Evolutionary conservation across 2,113 vertebrate genomes (phyloP).

Genomic region (Sprattus sprattus): DNA sequence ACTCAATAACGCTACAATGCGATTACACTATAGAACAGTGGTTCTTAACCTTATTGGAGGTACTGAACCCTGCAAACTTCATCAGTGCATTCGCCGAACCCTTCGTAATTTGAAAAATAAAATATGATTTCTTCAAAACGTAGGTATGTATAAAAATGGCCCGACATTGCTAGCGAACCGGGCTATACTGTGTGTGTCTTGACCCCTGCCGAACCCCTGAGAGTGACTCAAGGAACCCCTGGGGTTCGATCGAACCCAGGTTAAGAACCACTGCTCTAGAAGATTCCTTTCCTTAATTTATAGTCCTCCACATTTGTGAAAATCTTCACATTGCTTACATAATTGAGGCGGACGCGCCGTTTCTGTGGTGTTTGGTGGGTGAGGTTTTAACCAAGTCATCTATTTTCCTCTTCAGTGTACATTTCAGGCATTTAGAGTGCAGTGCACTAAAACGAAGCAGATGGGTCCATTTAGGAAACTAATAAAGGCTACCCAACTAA

Average conservation of each 20-base stretch:
- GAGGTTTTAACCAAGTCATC: constrained; percentile 4
- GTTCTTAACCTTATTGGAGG: too few species aligned
- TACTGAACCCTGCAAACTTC: too few species aligned
- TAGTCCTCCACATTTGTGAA: neutral
- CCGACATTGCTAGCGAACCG: too few species aligned
- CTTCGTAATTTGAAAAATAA: too few species aligned
- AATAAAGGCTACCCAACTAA: neutral
- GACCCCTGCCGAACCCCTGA: too few species aligned
- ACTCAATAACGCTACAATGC: neutral
- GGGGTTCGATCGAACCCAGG: too few species aligned
- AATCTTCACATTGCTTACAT: neutral
- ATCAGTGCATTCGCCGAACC: too few species aligned
- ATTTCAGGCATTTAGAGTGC: neutral
- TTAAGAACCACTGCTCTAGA: too few species aligned
- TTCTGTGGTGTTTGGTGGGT: neutral
- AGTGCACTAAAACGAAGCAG: neutral
- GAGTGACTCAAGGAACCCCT: too few species aligned
- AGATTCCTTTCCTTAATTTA: neutral
- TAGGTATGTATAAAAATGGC: too few species aligned
- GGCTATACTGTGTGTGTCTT: too few species aligned
- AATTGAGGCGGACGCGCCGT: neutral
- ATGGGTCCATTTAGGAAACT: neutral
- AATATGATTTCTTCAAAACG: too few species aligned
- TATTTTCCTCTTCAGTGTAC: neutral
- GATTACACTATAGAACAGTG: neutral